Base-by-base conservation (phyloP, 2,797 vertebrate genomes). In the Oceanodroma leucorhoa region DNA sequence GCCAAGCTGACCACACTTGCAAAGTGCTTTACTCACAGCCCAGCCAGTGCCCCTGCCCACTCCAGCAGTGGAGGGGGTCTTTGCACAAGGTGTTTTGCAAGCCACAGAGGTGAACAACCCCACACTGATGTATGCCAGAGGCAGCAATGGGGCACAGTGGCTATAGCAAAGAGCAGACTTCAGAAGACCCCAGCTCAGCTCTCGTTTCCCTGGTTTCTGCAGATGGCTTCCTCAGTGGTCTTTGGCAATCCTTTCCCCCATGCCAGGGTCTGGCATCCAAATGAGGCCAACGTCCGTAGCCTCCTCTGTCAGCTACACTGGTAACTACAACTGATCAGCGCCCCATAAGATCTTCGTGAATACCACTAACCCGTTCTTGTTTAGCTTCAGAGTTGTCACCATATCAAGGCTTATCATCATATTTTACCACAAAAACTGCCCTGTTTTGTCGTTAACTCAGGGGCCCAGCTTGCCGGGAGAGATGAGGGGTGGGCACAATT, bases 11-110 rank as follows among this genome's bases (percentile, higher is more conserved):
- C 54, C 5, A 1, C 0, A 5, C 36, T 81, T 17, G 9, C 21
- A 29, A 15, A 38, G 32, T 2, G 3, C 60, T 94, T 54, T 10
- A 2, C 51, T 85, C 15, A 3, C 32, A 55, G 4, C 22, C 29
- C 64, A 66, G 36, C 41, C 0, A 0, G 38, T 5, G 8, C 13
- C 41, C 12, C 46, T 53, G 41, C 41, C 27, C 0, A 0, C 19
- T n/a, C 27, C 36, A 51, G 20, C 13, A 45, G 26, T 1, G 3
- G 24, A 55, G 21, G 20, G 12, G n/a, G 14, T 1, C 7, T 64
- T 79, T 64, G 46, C 57, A 76, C 10, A 40, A 51, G 24, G 53
- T 40, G n/a, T 6, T 67, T 50, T 17, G 27, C 54, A 78, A 83
- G 24, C 41, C 69, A 61, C 24, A 50, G 50, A 64, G 41, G n/a